Conservation (phyloP, 1,140 invertebrate species). For the Whitmania pigra region DNA sequence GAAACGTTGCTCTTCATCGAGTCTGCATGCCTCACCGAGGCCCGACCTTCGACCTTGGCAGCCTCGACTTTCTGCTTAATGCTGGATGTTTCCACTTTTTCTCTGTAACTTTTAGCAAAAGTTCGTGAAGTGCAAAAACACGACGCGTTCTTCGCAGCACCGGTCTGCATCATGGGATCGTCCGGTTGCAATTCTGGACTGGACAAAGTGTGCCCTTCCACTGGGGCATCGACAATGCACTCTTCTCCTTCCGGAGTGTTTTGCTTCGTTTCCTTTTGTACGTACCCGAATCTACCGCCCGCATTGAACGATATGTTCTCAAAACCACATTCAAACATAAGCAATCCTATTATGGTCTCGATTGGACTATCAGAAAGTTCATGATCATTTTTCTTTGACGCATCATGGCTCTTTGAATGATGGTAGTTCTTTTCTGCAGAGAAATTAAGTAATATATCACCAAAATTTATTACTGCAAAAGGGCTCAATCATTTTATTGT, state of each 20-base stretch:
- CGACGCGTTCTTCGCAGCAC: neutral
- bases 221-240: neutral
- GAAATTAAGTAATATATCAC: too few species aligned
- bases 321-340: slow-evolving; percentile 90
- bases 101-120: neutral
- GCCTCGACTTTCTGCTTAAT: neutral
- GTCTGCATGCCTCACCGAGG: neutral
- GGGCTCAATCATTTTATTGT: too few species aligned
- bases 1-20: neutral
- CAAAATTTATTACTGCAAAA: neutral
- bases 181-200: neutral
- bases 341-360: slow-evolving; percentile 71
- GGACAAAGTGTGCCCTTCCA: neutral
- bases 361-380: slow-evolving; percentile 14
- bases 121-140: neutral
- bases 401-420: neutral
- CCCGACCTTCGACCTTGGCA: neutral
- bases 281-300: slow-evolving; percentile 48
- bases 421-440: too few species aligned
- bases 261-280: neutral
- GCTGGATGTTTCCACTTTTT: neutral
- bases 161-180: neutral
- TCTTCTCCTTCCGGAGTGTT: neutral
- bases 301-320: slow-evolving; percentile 75
- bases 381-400: neutral